Evolutionary conservation across 35 echinoderm and acorn worm genomes (phyloP).

Genomic region (Patiria miniata): DNA sequence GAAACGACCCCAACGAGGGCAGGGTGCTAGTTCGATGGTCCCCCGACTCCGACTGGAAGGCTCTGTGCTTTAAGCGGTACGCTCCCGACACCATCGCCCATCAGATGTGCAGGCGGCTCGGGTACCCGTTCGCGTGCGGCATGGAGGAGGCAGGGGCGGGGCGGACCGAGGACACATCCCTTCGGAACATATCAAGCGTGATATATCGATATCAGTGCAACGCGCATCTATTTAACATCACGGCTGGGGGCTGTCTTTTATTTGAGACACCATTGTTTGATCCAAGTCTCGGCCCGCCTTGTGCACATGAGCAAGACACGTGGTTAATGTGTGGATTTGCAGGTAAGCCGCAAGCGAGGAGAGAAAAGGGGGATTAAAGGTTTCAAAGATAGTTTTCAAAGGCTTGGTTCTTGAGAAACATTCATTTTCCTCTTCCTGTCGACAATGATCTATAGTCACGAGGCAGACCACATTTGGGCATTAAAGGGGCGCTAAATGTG

Average conservation of each 20-base stretch:
- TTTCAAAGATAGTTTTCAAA: too few relatives aligned
- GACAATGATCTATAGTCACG: too few relatives aligned
- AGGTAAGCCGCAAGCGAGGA: not conserved
- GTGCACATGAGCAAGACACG: not conserved
- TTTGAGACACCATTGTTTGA: not conserved
- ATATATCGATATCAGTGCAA: not conserved
- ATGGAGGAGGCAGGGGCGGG: not conserved
- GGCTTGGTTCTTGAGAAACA: too few relatives aligned
- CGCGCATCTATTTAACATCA: not conserved
- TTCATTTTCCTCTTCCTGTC: too few relatives aligned
- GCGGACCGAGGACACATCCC: not conserved
- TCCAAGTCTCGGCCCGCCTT: not conserved
- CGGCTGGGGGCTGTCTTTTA: not conserved
- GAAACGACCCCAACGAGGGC: slow-evolving; percentile 1
- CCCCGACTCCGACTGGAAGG: not conserved
- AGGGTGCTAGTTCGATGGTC: not conserved
- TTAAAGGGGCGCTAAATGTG: too few relatives aligned
- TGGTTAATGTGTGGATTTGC: slow-evolving; percentile 3
- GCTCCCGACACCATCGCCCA: not conserved
- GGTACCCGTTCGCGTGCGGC: slow-evolving; percentile 2
- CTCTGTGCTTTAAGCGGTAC: not conserved
- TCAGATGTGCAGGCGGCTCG: not conserved
- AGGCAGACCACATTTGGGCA: too few relatives aligned
- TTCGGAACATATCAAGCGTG: not conserved
- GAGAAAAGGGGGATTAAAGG: too few relatives aligned